Evolutionary conservation across 2,113 vertebrate species (phyloP).

Genomic region (Lepidothrix coronata): DNA sequence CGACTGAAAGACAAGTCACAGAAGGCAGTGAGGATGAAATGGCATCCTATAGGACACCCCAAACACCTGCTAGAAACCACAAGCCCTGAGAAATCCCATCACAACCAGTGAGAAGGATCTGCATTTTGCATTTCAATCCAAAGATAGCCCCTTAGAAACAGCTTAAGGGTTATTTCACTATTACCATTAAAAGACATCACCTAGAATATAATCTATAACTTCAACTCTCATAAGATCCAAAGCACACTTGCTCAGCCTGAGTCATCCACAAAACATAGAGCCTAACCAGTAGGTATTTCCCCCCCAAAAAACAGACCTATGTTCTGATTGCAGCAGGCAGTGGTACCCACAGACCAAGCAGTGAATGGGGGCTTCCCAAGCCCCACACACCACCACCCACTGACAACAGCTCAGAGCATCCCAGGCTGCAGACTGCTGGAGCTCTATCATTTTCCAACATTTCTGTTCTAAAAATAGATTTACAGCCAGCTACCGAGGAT

Average conservation of each 20-base stretch:
- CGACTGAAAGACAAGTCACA: neutral
- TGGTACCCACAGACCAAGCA: neutral
- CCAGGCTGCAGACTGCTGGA: neutral
- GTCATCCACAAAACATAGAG: neutral
- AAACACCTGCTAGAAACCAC: neutral
- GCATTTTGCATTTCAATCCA: neutral
- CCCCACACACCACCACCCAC: fast-evolving
- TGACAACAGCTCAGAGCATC: neutral
- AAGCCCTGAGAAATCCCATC: neutral
- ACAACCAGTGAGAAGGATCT: neutral
- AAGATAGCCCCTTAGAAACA: neutral
- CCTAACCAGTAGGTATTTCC: neutral
- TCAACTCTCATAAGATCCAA: neutral
- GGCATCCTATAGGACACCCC: neutral
- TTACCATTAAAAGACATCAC: neutral
- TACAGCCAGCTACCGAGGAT: neutral
- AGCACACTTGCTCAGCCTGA: neutral
- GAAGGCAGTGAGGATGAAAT: neutral
- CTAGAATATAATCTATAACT: neutral
- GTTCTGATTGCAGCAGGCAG: neutral
- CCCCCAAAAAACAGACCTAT: neutral
- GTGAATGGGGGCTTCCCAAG: neutral
- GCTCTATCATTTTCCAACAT: neutral
- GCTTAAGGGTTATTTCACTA: neutral
- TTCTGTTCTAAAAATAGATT: neutral